Conservation (phyloP, 2,888 invertebrate species). For the Euplexia lucipara region DNA sequence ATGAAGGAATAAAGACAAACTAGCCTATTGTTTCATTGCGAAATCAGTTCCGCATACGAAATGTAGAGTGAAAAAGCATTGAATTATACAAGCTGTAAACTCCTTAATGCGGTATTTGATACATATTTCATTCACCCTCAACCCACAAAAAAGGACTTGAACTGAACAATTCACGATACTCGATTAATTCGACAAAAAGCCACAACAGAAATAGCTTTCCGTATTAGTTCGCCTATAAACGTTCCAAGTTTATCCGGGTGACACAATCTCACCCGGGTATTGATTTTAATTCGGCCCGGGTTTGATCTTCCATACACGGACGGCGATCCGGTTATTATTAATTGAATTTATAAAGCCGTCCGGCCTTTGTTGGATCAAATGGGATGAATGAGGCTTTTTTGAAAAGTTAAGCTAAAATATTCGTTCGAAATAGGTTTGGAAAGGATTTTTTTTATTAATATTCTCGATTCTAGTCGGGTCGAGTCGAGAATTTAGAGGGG, state of each 20-base stretch:
- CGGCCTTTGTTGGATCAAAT: conserved; percentile 56
- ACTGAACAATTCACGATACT: neutral
- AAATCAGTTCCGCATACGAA: no score
- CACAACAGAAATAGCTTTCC: conserved; percentile 37
- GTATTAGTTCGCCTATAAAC: conserved; percentile 55
- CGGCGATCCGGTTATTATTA: conserved; percentile 59
- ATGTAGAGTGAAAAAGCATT: no score
- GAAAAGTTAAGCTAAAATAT: conserved; percentile 47
- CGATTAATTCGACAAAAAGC: conserved; percentile 24
- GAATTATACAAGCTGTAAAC: no score
- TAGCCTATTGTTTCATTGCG: no score
- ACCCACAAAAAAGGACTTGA: neutral
- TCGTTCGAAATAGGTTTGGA: conserved; percentile 31
- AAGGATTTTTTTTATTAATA: conserved; percentile 16
- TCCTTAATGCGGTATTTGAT: no score
- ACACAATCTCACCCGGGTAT: conserved; percentile 61
- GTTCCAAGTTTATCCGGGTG: conserved; percentile 56
- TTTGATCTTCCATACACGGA: conserved; percentile 49
- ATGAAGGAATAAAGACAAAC: no score
- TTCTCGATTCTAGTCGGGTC: neutral
- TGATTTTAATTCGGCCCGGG: conserved; percentile 59
- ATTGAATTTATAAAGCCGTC: conserved; percentile 57
- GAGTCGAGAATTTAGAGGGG: neutral
- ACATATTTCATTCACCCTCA: no score
- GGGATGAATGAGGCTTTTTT: conserved; percentile 50